Evolutionary conservation across 2,797 vertebrate genomes (phyloP).

Genomic region (Echeneis naucrates): DNA sequence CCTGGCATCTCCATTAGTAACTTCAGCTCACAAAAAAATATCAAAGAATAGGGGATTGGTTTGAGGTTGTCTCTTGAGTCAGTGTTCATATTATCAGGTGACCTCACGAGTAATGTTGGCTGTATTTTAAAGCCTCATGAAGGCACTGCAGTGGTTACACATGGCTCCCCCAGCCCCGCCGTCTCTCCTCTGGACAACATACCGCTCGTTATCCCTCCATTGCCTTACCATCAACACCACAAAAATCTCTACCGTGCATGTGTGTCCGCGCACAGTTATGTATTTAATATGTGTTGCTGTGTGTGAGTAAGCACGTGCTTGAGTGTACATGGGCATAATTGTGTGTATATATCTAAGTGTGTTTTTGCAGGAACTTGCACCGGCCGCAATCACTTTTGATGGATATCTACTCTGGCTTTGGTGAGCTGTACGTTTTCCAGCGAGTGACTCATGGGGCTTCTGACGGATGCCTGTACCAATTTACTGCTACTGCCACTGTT

Average conservation of each 20-base stretch:
- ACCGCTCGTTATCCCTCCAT: slow-evolving; percentile 48
- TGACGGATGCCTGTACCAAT: slow-evolving; percentile 82
- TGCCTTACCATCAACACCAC: slow-evolving; percentile 48
- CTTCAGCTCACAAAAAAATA: slow-evolving; percentile 10
- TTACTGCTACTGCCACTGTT: slow-evolving; percentile 78
- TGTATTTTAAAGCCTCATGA: slow-evolving; percentile 32
- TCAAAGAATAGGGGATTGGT: slow-evolving; percentile 42
- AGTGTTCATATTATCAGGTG: slow-evolving; percentile 60
- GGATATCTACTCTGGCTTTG: slow-evolving; percentile 82
- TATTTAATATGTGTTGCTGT: slow-evolving; percentile 43
- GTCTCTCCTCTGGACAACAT: slow-evolving; percentile 45
- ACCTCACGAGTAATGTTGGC: slow-evolving; percentile 47
- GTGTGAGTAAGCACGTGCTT: slow-evolving; percentile 25
- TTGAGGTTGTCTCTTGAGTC: slow-evolving; percentile 40
- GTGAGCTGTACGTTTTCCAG: slow-evolving; percentile 78
- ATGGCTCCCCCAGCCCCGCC: slow-evolving; percentile 30
- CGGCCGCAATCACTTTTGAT: slow-evolving; percentile 79
- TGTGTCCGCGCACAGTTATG: slow-evolving; percentile 30
- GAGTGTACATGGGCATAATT: slow-evolving; percentile 55
- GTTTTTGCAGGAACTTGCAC: slow-evolving; percentile 70
- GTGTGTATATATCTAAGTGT: slow-evolving; percentile 67
- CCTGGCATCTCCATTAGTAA: slow-evolving; percentile 15
- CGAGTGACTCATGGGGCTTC: slow-evolving; percentile 80
- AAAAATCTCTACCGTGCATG: slow-evolving; percentile 42
- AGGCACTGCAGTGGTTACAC: slow-evolving; percentile 37